Evolutionary conservation across 2,113 vertebrate genomes (phyloP).

Genomic region (Eulemur macaco): DNA sequence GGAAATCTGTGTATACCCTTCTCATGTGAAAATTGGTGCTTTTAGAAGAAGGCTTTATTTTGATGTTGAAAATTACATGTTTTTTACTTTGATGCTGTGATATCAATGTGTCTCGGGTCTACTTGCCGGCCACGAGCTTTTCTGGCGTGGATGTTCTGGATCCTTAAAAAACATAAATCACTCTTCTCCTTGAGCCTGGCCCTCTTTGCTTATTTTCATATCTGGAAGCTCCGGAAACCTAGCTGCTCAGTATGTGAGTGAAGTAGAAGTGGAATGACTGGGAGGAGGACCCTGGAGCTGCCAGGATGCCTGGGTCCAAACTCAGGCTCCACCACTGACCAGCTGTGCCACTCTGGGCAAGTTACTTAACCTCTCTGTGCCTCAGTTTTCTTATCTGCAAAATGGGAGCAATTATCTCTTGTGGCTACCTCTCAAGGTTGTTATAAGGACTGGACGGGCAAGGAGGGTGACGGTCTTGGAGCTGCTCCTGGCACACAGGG

Average conservation of each 20-base stretch:
- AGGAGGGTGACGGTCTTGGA: neutral
- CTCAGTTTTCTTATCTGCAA: neutral
- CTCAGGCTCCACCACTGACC: neutral
- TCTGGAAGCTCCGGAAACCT: neutral
- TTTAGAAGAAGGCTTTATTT: neutral
- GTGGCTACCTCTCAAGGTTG: neutral
- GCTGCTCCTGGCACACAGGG: neutral
- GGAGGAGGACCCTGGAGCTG: neutral
- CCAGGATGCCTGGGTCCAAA: neutral
- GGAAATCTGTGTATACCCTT: neutral
- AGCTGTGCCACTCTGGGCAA: neutral
- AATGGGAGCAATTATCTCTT: neutral
- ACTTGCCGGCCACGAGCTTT: neutral
- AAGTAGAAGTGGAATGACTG: neutral
- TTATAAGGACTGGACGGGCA: neutral
- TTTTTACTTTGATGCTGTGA: neutral
- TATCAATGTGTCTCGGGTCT: neutral
- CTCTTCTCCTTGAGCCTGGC: neutral
- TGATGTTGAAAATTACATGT: neutral
- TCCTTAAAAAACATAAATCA: neutral
- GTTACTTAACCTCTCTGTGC: neutral
- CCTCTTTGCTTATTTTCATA: neutral
- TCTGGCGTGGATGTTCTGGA: neutral
- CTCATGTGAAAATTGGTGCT: neutral
- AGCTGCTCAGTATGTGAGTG: fast-evolving